These are phyloP conservation scores for Podargus strigoides DNA, from an alignment of 2,797 vertebrate species.

Conservation along the genomic window DNA sequence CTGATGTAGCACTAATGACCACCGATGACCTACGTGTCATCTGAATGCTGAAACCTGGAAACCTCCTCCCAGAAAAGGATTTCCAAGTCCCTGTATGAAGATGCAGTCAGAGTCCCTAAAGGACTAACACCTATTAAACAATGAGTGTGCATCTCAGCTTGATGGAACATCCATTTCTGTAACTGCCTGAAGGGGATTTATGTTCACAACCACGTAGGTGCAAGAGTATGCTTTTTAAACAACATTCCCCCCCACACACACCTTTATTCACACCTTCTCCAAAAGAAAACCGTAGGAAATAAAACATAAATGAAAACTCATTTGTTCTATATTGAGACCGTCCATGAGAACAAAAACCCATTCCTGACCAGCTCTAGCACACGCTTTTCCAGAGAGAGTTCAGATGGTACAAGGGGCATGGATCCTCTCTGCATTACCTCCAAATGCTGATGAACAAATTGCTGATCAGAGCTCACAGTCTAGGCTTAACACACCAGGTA, in stretches of 20 bases:
- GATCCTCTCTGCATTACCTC: neutral
- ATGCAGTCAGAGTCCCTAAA: neutral
- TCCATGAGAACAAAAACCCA: neutral
- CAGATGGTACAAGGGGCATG: neutral
- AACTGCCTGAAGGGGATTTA: neutral
- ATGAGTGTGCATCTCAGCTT: neutral
- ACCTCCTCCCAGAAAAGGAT: neutral
- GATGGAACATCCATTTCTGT: neutral
- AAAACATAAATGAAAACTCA: neutral
- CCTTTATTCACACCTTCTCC: neutral
- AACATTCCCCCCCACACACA: too few relatives aligned
- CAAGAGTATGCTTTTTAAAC: neutral
- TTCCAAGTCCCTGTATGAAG: neutral
- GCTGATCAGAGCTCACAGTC: neutral
- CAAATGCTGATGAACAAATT: neutral
- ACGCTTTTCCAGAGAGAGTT: fast-evolving
- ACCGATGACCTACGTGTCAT: neutral
- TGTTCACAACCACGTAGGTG: neutral
- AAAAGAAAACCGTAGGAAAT: neutral
- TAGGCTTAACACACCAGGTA: neutral
- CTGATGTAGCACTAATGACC: neutral
- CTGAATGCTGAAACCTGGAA: neutral
- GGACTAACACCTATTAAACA: neutral
- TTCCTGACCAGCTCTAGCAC: neutral
- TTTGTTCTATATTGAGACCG: neutral